Conservation (phyloP, 2,113 vertebrate species). For the Antennarius striatus region DNA sequence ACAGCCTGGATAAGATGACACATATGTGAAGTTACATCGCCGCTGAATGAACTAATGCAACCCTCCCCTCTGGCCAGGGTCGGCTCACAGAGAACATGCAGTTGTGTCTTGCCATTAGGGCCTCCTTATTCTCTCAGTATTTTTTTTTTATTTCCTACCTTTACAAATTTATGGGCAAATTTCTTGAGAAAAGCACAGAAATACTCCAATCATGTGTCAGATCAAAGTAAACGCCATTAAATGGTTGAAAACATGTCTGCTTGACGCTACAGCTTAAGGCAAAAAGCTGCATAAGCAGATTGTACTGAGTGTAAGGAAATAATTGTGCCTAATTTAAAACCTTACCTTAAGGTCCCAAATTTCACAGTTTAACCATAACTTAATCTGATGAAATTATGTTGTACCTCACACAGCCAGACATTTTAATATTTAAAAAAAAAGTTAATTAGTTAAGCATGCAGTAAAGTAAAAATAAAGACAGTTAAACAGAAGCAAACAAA, state of each 20-base stretch:
- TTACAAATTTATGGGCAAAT: neutral
- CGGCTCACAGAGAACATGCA: slow-evolving; percentile 27
- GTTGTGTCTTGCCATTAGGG: slow-evolving; percentile 12
- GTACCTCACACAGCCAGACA: neutral
- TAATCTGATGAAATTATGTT: no score
- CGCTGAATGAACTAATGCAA: slow-evolving; percentile 42
- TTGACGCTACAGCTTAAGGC: neutral
- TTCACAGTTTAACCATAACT: no score
- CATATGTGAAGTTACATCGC: slow-evolving; percentile 39
- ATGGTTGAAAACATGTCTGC: neutral
- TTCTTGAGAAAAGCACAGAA: slow-evolving; percentile 1
- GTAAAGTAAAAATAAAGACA: slow-evolving; percentile 1
- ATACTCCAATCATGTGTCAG: neutral
- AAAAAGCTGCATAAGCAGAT: no score
- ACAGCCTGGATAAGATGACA: slow-evolving; percentile 12
- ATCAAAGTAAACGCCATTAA: neutral
- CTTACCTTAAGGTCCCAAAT: no score
- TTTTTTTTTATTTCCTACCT: neutral
- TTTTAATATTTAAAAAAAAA: neutral
- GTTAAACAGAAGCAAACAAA: slow-evolving; percentile 40
- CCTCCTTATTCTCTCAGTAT: neutral
- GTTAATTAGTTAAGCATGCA: slow-evolving; percentile 4
- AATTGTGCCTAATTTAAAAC: no score
- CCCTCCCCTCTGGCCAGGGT: slow-evolving; percentile 7
- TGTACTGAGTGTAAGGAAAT: no score